Percentiles rank a stretch among this genome's conserved stretches.
These are phyloP conservation scores for Poeciliopsis gracilis DNA, from an alignment of 2,797 vertebrate species.

Conservation along the genomic window DNA sequence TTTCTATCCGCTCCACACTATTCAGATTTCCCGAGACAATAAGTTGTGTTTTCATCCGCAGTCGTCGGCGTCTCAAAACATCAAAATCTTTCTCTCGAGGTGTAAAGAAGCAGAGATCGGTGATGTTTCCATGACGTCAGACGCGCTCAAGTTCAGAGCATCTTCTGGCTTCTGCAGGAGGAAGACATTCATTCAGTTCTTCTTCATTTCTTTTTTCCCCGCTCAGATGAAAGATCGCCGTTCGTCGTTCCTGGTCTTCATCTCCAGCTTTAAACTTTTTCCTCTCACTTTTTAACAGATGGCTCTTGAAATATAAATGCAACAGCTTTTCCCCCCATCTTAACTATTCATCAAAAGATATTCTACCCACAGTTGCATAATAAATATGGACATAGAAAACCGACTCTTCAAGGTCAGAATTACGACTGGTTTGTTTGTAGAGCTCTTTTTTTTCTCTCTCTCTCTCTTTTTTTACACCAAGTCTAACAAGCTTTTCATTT, in stretches of 20 bases:
- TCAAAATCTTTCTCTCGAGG: background rate
- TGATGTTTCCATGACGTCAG: background rate
- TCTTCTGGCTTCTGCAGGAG: background rate
- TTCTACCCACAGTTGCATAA: background rate
- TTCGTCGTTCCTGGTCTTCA: background rate
- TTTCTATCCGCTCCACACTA: background rate
- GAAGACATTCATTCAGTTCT: background rate
- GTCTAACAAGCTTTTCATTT: slow-evolving; percentile 8
- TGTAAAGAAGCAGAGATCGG: background rate
- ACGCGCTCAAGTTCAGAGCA: background rate
- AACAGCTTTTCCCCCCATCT: background rate
- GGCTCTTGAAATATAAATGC: background rate
- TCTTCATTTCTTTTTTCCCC: too few species aligned
- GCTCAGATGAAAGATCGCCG: background rate
- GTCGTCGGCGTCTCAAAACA: background rate
- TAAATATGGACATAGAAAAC: background rate
- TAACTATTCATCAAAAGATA: slow-evolving; percentile 1
- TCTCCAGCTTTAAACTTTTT: background rate
- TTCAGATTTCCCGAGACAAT: background rate
- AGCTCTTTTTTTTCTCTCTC: background rate
- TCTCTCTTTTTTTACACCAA: background rate
- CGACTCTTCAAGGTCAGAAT: background rate
- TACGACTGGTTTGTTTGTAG: background rate
- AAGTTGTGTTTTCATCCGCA: background rate
- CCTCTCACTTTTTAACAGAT: background rate